These are phyloP conservation scores for Pseudopipra pipra DNA, from an alignment of 2,113 vertebrate species.

Conservation along the genomic window DNA sequence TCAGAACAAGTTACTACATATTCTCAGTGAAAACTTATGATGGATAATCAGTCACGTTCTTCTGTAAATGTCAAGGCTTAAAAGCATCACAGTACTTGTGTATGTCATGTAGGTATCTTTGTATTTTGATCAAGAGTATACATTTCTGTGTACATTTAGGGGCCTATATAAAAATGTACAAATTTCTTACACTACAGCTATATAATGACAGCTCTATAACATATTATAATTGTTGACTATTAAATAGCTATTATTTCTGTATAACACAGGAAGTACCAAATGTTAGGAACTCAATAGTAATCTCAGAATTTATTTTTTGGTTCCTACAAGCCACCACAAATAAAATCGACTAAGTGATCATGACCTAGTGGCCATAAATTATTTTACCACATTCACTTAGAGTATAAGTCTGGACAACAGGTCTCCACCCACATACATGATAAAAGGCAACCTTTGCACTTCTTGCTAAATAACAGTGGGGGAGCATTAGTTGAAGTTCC, in stretches of 20 bases:
- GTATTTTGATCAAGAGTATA: background rate
- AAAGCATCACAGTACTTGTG: background rate
- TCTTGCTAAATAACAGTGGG: background rate
- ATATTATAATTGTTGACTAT: background rate
- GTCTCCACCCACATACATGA: background rate
- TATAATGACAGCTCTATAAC: background rate
- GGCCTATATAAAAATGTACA: background rate
- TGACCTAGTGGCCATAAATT: background rate
- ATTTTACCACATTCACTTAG: conserved; percentile 13
- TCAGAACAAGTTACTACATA: background rate
- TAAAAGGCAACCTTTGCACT: conserved; percentile 26
- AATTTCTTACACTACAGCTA: background rate
- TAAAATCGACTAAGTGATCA: background rate
- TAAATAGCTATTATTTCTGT: background rate
- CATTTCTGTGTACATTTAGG: background rate
- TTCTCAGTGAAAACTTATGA: background rate
- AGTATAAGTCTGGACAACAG: background rate
- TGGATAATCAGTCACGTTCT: background rate
- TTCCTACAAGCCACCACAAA: background rate
- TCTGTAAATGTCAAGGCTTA: background rate
- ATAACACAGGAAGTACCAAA: background rate
- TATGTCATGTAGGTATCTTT: background rate
- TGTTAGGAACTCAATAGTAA: background rate
- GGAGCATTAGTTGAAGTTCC: background rate
- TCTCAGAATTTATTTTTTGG: background rate